Evolutionary conservation across 2,113 vertebrate genomes (phyloP).

Genomic region (Psittacus erithacus): DNA sequence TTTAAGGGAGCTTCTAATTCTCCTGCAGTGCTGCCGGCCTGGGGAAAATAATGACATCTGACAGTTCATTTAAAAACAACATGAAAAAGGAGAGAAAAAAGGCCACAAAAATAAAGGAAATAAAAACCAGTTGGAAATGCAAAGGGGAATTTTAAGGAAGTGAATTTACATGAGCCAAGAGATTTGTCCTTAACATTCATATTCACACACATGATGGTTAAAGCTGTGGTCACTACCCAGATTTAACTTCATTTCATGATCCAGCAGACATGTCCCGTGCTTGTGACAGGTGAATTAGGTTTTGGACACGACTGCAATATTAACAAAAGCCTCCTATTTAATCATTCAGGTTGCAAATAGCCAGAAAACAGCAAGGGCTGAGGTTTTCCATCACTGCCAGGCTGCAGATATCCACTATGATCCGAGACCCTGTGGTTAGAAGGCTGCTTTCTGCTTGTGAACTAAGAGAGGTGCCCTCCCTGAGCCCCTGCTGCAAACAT

Average conservation of each 20-base stretch:
- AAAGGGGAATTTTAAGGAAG: not conserved
- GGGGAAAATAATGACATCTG: not conserved
- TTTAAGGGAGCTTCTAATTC: slow-evolving; percentile 25
- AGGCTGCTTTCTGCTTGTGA: not conserved
- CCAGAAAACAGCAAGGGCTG: not conserved
- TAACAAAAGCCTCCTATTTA: not conserved
- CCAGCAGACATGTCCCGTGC: fast-evolving
- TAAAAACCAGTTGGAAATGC: not conserved
- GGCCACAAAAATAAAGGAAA: not conserved
- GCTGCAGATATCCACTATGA: not conserved
- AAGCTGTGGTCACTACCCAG: not conserved
- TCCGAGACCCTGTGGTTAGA: fast-evolving
- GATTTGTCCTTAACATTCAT: not conserved
- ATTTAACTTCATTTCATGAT: not conserved
- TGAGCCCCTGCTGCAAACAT: not conserved
- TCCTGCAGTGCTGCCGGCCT: not conserved
- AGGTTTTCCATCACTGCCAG: not conserved
- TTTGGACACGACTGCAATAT: fast-evolving
- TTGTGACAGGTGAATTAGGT: fast-evolving
- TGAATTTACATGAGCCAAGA: not conserved
- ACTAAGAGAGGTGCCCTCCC: not conserved
- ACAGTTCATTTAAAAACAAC: not conserved
- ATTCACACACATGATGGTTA: not conserved
- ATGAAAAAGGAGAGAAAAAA: not conserved
- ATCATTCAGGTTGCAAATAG: not conserved